Base-by-base conservation (phyloP, 2,797 vertebrate genomes). In the Sebastes reedi region DNA sequence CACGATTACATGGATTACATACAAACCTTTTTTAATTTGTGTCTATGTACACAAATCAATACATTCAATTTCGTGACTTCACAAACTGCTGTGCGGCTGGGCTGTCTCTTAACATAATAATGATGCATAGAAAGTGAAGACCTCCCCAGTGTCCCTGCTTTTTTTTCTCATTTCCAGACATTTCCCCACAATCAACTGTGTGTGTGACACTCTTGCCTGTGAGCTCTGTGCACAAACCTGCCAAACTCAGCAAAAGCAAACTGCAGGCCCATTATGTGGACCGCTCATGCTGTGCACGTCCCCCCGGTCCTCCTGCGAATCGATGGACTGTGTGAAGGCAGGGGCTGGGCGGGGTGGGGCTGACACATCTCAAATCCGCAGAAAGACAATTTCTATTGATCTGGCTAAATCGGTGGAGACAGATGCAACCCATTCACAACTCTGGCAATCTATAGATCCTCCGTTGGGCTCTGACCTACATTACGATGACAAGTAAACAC, bases 391-490 rank as follows among this genome's bases (percentile, higher is more conserved):
- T 88, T 82, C 79, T 80, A 92, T 93, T 90, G 93, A 93, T 94
- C 86, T 18, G 77, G 29, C 22, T 65, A 89, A 88, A 92, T 88
- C 82, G 73, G 67, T 16, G 60, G 70, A 87, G 87, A 89, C 77
- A 81, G 87, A 91, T 83, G 75, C 66, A 75, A 80, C 74, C 79
- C 75, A 82, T 90, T 87, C 91, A 90, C 82, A 80, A 81, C 84
- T 84, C 72, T 22, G 61, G 70, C 82, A 88, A 87, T 80, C 83
- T 83, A 66, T 71, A 75, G 78, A 73, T 91, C 80, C 81, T 93
- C 91, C 92, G 5, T 78, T 83, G 91, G 90, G 91, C 86, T 91
- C 88, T 95, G 95, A 94, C 95, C 95, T 92, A 96, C 93, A 95
- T 95, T 91, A 85, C 42, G 29, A 81, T 87, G 88, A 93, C 93